Evolutionary conservation across 2,888 invertebrate genomes (phyloP).

Genomic region (Sesamia inferens): DNA sequence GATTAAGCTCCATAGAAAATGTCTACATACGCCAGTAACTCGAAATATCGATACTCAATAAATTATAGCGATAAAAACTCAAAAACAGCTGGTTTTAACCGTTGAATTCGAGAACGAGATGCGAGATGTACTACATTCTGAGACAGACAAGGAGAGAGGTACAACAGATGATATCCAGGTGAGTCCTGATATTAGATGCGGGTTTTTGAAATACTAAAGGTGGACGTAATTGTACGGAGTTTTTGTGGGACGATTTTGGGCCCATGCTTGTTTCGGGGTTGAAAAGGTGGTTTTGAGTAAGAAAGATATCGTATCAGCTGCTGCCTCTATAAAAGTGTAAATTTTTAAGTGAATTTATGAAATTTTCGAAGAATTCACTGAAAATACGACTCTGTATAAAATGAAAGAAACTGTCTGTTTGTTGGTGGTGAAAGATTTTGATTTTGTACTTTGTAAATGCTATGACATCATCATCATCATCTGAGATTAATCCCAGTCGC

Average conservation of each 20-base stretch:
- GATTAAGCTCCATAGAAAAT: neutral
- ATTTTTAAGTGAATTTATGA: neutral
- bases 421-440: neutral
- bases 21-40: conserved; percentile 31
- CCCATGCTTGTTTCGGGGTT: conserved; percentile 8
- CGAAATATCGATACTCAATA: conserved; percentile 29
- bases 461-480: no score
- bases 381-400: neutral
- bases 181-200: conserved; percentile 48
- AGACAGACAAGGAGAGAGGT: conserved; percentile 27
- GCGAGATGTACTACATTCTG: conserved; percentile 24
- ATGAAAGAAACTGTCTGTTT: neutral
- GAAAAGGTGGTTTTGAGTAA: conserved; percentile 17
- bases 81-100: conserved; percentile 48
- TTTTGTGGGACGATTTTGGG: conserved; percentile 30
- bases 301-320: conserved; percentile 22
- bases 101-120: conserved; percentile 41
- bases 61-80: conserved; percentile 21
- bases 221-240: conserved; percentile 40
- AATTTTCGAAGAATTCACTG: neutral
- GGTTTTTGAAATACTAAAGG: conserved; percentile 45
- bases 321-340: conserved; percentile 23
- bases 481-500: no score
- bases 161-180: conserved; percentile 61
- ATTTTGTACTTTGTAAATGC: neutral